A percentile compares a stretch with the other conserved stretches of the same genome.
phyloP scores from a whole-genome alignment of 2,888 invertebrate genomes.

The Maniola hyperantus region DNA sequence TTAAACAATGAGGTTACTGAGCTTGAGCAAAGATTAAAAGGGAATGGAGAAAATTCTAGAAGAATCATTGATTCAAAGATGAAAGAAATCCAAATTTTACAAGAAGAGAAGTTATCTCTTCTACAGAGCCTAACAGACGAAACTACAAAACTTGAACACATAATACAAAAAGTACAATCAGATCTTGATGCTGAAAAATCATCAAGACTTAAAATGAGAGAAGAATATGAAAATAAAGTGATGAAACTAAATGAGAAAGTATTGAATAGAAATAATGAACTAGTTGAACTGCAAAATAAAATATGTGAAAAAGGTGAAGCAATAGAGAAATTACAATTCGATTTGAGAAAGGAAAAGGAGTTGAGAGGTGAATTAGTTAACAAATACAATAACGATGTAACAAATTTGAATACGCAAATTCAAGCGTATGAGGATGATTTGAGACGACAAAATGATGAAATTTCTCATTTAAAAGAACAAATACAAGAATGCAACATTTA shows the following conservation, averaged over 20 bases:
- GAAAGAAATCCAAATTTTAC: slow-evolving; percentile 63
- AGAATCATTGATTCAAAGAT: slow-evolving; percentile 58
- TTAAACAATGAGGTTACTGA: slow-evolving; percentile 67
- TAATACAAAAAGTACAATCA: slow-evolving; percentile 54
- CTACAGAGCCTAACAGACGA: slow-evolving; percentile 63
- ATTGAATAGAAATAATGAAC: slow-evolving; percentile 68
- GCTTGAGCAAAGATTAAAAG: slow-evolving; percentile 62
- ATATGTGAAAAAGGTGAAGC: slow-evolving; percentile 62
- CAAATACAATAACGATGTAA: slow-evolving; percentile 52
- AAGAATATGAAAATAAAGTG: slow-evolving; percentile 62
- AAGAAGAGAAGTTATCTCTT: slow-evolving; percentile 67
- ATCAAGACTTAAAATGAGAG: slow-evolving; percentile 58
- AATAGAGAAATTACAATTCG: slow-evolving; percentile 59
- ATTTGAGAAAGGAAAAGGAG: slow-evolving; percentile 59
- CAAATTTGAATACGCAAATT: slow-evolving; percentile 48
- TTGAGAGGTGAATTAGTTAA: slow-evolving; percentile 49
- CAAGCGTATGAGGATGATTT: slow-evolving; percentile 48
- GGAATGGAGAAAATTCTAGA: slow-evolving; percentile 55
- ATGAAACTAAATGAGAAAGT: slow-evolving; percentile 73
- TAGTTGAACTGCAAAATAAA: slow-evolving; percentile 69
- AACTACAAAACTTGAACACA: slow-evolving; percentile 57
- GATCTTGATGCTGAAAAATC: slow-evolving; percentile 61
- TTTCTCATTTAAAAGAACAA: slow-evolving; percentile 49
- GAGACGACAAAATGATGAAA: slow-evolving; percentile 51
- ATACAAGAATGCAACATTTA: slow-evolving; percentile 42